Evolutionary conservation across 2,113 vertebrate species (phyloP).

Genomic region (Anhinga rufa): DNA sequence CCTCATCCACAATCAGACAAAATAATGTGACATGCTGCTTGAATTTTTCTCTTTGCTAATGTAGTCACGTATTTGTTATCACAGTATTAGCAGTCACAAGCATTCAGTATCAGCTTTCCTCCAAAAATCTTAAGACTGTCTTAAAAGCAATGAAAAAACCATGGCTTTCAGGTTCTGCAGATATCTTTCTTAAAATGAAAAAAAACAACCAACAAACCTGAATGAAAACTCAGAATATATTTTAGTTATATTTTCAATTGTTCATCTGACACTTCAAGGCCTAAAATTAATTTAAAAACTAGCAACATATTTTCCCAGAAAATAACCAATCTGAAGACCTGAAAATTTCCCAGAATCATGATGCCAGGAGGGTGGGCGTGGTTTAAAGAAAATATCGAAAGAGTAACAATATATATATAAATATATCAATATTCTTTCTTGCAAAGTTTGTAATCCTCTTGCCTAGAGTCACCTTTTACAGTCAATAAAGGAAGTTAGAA

Average conservation of each 20-base stretch:
- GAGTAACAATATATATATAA: background rate
- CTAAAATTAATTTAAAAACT: background rate
- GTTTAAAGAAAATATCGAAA: background rate
- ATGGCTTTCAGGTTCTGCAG: background rate
- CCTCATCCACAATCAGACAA: background rate
- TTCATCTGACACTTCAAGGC: background rate
- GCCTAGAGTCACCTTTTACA: background rate
- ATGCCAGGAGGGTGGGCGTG: fast-evolving
- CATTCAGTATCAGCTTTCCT: background rate
- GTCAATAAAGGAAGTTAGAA: background rate
- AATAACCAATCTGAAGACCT: background rate
- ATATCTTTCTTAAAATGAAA: background rate
- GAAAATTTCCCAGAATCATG: background rate
- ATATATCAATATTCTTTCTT: background rate
- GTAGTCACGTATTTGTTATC: background rate
- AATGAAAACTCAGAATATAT: background rate
- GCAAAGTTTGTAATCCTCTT: background rate
- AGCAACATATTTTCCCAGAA: background rate
- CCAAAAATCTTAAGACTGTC: background rate
- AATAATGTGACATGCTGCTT: background rate
- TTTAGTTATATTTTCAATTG: background rate
- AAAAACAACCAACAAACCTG: background rate
- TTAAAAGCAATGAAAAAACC: background rate
- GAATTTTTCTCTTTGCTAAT: background rate
- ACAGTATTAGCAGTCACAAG: background rate